Evolutionary conservation across 2,113 vertebrate genomes (phyloP).

Genomic region (Paralichthys olivaceus): DNA sequence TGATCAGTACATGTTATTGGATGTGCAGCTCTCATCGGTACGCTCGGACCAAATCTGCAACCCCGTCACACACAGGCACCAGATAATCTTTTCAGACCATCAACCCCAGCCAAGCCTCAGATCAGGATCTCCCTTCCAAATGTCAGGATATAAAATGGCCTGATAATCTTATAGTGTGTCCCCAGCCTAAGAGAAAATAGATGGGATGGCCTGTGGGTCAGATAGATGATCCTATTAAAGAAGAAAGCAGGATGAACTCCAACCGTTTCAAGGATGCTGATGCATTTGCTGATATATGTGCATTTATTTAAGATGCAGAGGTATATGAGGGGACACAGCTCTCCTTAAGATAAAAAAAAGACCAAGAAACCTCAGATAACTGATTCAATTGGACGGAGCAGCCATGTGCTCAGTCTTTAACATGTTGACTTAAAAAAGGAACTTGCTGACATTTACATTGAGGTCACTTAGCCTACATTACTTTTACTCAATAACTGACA

Average conservation of each 20-base stretch:
- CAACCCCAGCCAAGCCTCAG: constrained; percentile 29
- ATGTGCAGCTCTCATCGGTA: not conserved
- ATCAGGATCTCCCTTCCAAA: constrained; percentile 51
- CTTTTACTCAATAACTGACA: too few species aligned
- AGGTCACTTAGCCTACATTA: too few species aligned
- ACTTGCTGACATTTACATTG: too few species aligned
- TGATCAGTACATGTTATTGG: not conserved
- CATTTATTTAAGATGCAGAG: constrained; percentile 5
- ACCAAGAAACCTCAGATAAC: too few species aligned
- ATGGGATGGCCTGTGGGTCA: constrained; percentile 47
- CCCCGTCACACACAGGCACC: constrained; percentile 10
- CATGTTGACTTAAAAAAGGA: too few species aligned
- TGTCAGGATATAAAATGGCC: constrained; percentile 42
- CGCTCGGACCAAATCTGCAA: constrained; percentile 22
- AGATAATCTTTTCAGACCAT: constrained; percentile 57
- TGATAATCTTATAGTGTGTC: constrained; percentile 49
- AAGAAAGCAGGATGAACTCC: constrained; percentile 20
- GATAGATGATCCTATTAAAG: constrained; percentile 21
- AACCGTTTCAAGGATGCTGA: not conserved
- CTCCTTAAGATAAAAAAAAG: too few species aligned
- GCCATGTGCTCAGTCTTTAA: too few species aligned
- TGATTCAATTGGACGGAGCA: too few species aligned
- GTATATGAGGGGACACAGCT: not conserved
- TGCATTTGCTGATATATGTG: constrained; percentile 3
- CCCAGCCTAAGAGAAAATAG: constrained; percentile 17